Percentiles rank a stretch among this genome's conserved stretches.
These are phyloP conservation scores for Platorchestia sp. DNA, from an alignment of 1,140 invertebrate genomes.

Conservation along the genomic window DNA sequence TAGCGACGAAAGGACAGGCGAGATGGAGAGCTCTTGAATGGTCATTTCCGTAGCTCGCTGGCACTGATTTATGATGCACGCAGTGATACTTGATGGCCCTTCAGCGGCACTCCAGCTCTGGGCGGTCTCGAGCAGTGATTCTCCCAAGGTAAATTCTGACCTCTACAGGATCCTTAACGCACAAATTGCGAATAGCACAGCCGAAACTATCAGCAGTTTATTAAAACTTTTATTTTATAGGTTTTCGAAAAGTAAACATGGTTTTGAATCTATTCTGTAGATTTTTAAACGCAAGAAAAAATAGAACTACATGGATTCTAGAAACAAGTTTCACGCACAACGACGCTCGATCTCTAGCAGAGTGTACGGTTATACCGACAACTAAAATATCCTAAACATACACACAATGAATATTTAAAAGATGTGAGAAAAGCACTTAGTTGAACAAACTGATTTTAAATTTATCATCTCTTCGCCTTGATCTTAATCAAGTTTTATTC, in stretches of 20 bases:
- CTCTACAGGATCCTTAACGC: background rate
- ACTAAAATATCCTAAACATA: background rate
- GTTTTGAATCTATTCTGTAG: background rate
- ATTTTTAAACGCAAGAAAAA: background rate
- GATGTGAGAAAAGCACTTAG: background rate
- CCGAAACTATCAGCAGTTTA: background rate
- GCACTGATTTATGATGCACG: background rate
- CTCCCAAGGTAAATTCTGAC: background rate
- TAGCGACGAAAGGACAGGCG: background rate
- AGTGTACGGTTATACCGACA: background rate
- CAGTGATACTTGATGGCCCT: background rate
- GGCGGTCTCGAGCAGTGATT: background rate
- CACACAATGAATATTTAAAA: background rate
- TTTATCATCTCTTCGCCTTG: no score
- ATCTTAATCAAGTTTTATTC: background rate
- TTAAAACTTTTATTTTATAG: background rate
- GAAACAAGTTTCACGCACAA: background rate
- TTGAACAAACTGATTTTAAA: background rate
- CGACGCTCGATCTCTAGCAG: background rate
- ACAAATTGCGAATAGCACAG: background rate
- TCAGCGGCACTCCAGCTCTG: background rate
- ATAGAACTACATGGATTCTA: background rate
- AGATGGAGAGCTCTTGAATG: background rate
- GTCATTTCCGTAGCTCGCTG: background rate
- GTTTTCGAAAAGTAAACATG: background rate